Conservation (phyloP, 2,797 vertebrate species). For the Pangasius larnaudii region DNA sequence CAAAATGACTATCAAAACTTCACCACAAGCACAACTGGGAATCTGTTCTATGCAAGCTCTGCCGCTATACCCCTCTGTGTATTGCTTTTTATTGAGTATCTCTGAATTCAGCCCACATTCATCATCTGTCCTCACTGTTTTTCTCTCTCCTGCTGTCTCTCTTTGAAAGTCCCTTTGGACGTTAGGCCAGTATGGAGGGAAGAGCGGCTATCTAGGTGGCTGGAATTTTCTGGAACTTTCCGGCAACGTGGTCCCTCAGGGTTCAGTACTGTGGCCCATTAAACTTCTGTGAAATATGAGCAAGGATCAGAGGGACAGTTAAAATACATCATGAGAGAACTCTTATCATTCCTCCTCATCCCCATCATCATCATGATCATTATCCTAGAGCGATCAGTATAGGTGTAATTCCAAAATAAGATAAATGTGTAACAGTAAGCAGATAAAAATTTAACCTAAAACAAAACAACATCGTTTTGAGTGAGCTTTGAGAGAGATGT, state of each 20-base stretch:
- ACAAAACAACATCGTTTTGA: not conserved
- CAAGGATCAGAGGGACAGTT: not conserved
- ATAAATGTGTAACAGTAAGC: not conserved
- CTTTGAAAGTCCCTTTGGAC: not conserved
- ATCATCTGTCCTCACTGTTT: not conserved
- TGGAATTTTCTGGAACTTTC: not conserved
- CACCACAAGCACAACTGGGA: conserved; percentile 79
- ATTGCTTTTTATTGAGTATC: conserved; percentile 59
- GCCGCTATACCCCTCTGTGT: conserved; percentile 49
- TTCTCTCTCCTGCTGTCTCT: not conserved
- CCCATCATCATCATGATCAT: not conserved
- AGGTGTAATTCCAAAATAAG: not conserved
- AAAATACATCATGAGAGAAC: not conserved
- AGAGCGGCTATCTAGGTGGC: not conserved
- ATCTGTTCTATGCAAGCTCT: conserved; percentile 81
- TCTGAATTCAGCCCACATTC: conserved; percentile 38
- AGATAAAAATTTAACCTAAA: not conserved
- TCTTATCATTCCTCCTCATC: not conserved
- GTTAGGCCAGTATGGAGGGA: not conserved
- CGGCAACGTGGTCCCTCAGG: not conserved
- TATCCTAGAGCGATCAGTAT: not conserved
- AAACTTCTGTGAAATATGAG: not conserved
- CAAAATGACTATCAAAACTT: conserved; percentile 60
- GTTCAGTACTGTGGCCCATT: not conserved
- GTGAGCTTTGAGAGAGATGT: no score